Evolutionary conservation across 2,113 vertebrate species (phyloP).

Genomic region (Coptodon bakossiorum): DNA sequence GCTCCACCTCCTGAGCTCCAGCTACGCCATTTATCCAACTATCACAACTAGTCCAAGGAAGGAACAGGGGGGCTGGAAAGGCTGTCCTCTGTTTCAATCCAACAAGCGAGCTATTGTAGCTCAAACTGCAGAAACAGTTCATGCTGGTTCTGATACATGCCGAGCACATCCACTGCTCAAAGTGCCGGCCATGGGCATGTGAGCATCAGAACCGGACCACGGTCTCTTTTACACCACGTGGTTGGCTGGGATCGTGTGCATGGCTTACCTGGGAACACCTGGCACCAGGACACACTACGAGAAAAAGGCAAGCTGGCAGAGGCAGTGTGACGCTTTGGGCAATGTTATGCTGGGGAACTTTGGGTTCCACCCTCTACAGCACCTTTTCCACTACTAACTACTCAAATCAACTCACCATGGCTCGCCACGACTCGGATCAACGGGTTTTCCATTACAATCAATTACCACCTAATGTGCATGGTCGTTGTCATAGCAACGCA

Average conservation of each 20-base stretch:
- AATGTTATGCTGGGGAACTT: fast-evolving
- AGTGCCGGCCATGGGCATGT: background rate
- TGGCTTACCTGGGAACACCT: background rate
- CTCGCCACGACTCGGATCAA: background rate
- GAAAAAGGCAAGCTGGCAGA: background rate
- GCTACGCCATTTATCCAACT: background rate
- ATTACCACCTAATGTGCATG: background rate
- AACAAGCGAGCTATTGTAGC: background rate
- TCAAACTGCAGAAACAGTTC: background rate
- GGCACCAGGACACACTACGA: background rate
- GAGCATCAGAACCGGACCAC: background rate
- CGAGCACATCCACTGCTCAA: background rate
- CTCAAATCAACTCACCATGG: background rate
- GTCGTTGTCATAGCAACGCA: background rate
- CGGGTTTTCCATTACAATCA: background rate
- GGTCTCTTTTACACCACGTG: background rate
- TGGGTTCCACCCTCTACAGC: background rate
- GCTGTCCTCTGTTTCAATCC: background rate
- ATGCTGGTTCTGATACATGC: background rate
- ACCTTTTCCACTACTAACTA: background rate
- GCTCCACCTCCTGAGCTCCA: background rate
- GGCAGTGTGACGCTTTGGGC: background rate
- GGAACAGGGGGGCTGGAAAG: background rate
- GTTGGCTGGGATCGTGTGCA: background rate
- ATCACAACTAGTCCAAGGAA: background rate